Evolutionary conservation across 2,888 invertebrate species (phyloP).

Genomic region (Microctonus brassicae): DNA sequence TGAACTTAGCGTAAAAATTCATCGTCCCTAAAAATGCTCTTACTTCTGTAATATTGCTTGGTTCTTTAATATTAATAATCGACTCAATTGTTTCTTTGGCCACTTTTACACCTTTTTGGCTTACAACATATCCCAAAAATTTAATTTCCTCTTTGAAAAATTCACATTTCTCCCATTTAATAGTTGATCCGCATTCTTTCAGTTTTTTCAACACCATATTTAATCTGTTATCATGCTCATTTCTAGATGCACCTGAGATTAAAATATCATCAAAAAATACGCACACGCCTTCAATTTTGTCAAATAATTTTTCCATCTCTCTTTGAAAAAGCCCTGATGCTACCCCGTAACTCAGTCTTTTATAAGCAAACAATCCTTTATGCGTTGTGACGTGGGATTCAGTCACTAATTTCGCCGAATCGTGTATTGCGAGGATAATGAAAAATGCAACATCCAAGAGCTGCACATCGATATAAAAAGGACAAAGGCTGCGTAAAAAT

Average conservation of each 20-base stretch:
- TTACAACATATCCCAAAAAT: conserved; percentile 40
- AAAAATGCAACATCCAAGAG: too few species aligned
- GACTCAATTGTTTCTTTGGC: conserved; percentile 22
- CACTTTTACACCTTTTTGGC: conserved; percentile 19
- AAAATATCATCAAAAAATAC: conserved; percentile 34
- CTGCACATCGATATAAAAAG: too few species aligned
- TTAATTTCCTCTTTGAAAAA: conserved; percentile 25
- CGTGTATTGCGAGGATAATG: too few species aligned
- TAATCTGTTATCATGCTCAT: conserved; percentile 10
- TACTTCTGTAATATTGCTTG: conserved; percentile 19
- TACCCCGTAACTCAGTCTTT: conserved; percentile 23
- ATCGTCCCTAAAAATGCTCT: conserved; percentile 34
- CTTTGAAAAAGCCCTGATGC: conserved; percentile 30
- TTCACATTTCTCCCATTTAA: conserved; percentile 52
- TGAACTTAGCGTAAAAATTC: conserved; percentile 39
- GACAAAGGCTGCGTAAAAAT: too few species aligned
- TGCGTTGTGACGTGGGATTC: too few species aligned
- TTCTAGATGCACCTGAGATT: neutral
- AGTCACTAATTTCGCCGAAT: too few species aligned
- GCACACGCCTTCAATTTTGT: conserved; percentile 13
- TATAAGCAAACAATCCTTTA: conserved; percentile 52
- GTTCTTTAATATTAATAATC: conserved; percentile 21
- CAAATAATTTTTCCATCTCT: conserved; percentile 30
- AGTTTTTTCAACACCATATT: conserved; percentile 7
- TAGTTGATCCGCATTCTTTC: conserved; percentile 34